Conservation (phyloP, 1,140 invertebrate genomes). For the Trichogramma pretiosum region DNA sequence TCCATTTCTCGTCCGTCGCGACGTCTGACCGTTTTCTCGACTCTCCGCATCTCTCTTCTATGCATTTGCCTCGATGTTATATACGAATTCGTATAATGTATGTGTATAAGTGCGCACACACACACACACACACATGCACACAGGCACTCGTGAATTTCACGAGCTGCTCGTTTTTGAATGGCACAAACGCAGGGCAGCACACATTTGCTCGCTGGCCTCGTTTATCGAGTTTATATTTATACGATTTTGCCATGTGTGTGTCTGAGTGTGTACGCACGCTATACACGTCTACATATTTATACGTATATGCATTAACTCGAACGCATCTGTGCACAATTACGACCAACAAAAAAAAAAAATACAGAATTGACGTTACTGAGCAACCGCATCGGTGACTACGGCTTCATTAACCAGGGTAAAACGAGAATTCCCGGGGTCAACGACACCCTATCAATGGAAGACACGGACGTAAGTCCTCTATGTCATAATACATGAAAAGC, state of each 20-base stretch:
- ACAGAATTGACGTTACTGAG: constrained; percentile 76
- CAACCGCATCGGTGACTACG: constrained; percentile 77
- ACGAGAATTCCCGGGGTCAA: constrained; percentile 88
- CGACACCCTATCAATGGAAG: constrained; percentile 82
- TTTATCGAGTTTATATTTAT: constrained; percentile 12
- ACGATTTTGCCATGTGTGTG: background rate
- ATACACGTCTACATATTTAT: too few relatives aligned
- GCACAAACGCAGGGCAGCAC: too few relatives aligned
- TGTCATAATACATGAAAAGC: constrained; percentile 20
- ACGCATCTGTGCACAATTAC: too few relatives aligned
- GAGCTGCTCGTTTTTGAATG: constrained; percentile 13
- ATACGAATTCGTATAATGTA: too few relatives aligned
- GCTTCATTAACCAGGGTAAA: constrained; percentile 83
- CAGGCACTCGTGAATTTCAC: too few relatives aligned
- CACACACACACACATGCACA: too few relatives aligned
- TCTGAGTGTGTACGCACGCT: background rate
- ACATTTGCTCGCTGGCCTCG: constrained; percentile 6
- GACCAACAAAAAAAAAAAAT: too few relatives aligned
- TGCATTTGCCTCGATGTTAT: too few relatives aligned
- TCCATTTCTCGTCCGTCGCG: constrained; percentile 8
- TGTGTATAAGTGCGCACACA: too few relatives aligned
- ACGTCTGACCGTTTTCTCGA: constrained; percentile 1
- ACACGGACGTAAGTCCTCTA: constrained; percentile 90
- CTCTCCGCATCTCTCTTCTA: background rate
- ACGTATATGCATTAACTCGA: too few relatives aligned